Percentiles rank a stretch among this genome's conserved stretches.
phyloP scores from a whole-genome alignment of 2,888 invertebrate genomes.

The Cantharis nigra region DNA sequence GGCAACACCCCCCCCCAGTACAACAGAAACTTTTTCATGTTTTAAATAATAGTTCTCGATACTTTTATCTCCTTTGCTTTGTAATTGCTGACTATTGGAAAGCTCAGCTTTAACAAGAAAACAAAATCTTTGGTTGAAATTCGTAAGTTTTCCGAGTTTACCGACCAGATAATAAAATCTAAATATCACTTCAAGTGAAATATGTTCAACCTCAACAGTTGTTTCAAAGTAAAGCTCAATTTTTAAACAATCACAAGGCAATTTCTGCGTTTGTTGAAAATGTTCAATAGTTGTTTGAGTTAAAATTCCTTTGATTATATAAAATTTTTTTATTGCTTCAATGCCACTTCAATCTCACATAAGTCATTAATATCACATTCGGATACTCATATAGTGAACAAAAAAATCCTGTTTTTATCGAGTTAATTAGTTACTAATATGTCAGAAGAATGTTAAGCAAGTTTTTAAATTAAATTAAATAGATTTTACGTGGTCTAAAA shows the following conservation, averaged over 20 bases:
- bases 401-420: background rate
- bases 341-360: background rate
- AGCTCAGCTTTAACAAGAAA: too few relatives aligned
- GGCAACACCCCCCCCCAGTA: too few relatives aligned
- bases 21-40: too few relatives aligned
- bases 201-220: background rate
- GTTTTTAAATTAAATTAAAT: conserved; percentile 12
- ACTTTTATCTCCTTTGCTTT: too few relatives aligned
- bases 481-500: conserved; percentile 24
- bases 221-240: background rate
- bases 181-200: too few relatives aligned
- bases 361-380: background rate
- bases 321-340: background rate
- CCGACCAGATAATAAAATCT: too few relatives aligned
- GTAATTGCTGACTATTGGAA: too few relatives aligned
- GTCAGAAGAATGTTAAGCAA: background rate
- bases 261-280: background rate
- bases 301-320: background rate
- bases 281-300: background rate
- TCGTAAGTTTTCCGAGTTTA: too few relatives aligned
- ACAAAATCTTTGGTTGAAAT: too few relatives aligned
- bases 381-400: background rate
- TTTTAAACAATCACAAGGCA: background rate
- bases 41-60: too few relatives aligned
- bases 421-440: background rate